Percentiles rank a stretch among this genome's conserved stretches.
These are phyloP conservation scores for Hucho hucho DNA, from an alignment of 2,113 vertebrate species.

Conservation along the genomic window DNA sequence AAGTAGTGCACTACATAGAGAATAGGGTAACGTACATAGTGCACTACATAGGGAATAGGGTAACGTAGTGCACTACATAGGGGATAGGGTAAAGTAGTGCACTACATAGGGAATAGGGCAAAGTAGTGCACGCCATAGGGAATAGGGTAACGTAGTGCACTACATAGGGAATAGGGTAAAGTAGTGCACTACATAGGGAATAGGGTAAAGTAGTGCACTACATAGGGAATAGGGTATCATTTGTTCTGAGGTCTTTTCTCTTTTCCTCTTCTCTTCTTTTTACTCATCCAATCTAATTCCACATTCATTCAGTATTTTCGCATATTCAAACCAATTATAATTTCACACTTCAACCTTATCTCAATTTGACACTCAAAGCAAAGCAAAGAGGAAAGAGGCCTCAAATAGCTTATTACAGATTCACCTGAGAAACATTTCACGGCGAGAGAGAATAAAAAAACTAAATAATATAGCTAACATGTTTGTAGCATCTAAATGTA, in stretches of 20 bases:
- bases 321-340: not conserved
- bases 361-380: not conserved
- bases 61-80: too few species aligned
- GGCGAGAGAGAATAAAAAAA: not conserved
- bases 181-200: too few species aligned
- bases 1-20: too few species aligned
- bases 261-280: not conserved
- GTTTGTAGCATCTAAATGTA: constrained; percentile 4
- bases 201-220: too few species aligned
- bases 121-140: too few species aligned
- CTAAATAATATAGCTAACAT: not conserved
- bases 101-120: too few species aligned
- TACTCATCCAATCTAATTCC: not conserved
- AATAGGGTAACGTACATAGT: too few species aligned
- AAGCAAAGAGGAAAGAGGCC: not conserved
- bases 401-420: not conserved
- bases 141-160: too few species aligned
- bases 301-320: not conserved
- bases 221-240: too few species aligned
- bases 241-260: not conserved
- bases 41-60: too few species aligned
- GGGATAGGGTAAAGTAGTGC: too few species aligned
- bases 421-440: not conserved
- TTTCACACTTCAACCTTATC: not conserved
- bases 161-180: too few species aligned